Evolutionary conservation across 2,797 vertebrate genomes (phyloP), one percentile per base, ranked within the genome.

Genomic region (Tinamus major): DNA sequence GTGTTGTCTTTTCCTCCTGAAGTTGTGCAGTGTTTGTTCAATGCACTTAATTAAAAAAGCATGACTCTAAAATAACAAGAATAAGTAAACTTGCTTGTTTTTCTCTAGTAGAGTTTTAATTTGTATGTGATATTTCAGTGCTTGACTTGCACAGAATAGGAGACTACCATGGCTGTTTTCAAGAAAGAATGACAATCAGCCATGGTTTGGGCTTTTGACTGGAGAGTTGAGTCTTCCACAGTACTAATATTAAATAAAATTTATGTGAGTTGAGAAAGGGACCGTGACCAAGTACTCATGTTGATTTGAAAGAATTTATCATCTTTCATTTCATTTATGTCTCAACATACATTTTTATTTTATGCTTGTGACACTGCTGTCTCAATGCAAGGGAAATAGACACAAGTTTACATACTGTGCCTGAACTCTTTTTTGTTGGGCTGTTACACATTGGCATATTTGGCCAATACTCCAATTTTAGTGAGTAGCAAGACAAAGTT

Each of bases 181-280:
- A 26, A 75, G 75, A 91, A 90, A 5, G 72, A 79, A 39, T 74
- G 90, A 93, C 39, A 76, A 33, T n/a, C 56, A 56, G 18, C 12
- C 42, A 16, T 65, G 39, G 14, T 8, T 82, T 64, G 1, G 9
- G 7, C 9, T 33, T 77, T 79, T 24, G 23, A 13, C 0, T 2
- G 31, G 48, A 64, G 27, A 11, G 46, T 35, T 42, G 48, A 6
- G 1, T 68, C 23, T 81, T 82, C 67, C 49, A 24, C 20, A 39
- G 13, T 77, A 65, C 31, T 80, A 21, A 18, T 49, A 6, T 44
- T 64, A 59, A 70, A 63, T 2, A 48, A 48, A 48, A 48, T 79
- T 85, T 72, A 20, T 44, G 26, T 71, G 62, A 91, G 46, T n/a
- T 23, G 29, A 80, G 26, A 74, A 39, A 63, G 55, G 68, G 55